Percentiles rank a stretch among this genome's conserved stretches.
phyloP scores from a whole-genome alignment of 1,140 invertebrate species.

The Pemphigus obesinymphae region DNA sequence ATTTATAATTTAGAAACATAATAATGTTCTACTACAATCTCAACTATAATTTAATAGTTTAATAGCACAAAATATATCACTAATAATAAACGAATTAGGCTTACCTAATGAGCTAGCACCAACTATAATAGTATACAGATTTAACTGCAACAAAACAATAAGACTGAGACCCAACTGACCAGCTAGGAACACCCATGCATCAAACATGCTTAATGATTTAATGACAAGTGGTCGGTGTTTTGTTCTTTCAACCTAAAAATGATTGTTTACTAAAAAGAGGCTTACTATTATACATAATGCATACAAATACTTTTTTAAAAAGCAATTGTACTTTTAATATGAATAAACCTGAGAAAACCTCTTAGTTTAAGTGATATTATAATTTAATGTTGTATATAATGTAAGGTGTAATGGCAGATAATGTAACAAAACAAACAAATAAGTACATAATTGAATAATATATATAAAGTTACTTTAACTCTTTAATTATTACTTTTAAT shows the following conservation, averaged over 20 bases:
- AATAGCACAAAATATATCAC: constrained; percentile 23
- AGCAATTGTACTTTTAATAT: too few relatives aligned
- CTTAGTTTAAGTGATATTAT: too few relatives aligned
- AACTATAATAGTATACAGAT: constrained; percentile 80
- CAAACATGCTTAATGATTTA: constrained; percentile 65
- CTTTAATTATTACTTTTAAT: too few relatives aligned
- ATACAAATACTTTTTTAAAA: too few relatives aligned
- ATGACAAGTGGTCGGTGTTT: constrained; percentile 77
- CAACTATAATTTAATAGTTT: background rate
- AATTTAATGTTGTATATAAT: too few relatives aligned
- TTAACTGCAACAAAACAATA: constrained; percentile 80
- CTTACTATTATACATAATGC: background rate
- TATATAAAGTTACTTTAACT: too few relatives aligned
- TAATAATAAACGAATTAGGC: constrained; percentile 43
- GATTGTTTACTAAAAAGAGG: constrained; percentile 37
- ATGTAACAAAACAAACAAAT: too few relatives aligned
- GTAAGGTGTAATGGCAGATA: too few relatives aligned
- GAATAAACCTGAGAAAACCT: too few relatives aligned
- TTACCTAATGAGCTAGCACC: constrained; percentile 75
- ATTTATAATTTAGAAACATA: background rate
- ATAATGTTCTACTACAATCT: background rate
- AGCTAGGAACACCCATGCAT: constrained; percentile 76
- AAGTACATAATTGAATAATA: too few relatives aligned
- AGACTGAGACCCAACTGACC: constrained; percentile 77
- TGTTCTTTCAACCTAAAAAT: constrained; percentile 73